Percentiles rank a stretch among this genome's conserved stretches.
Evolutionary conservation across 2,797 vertebrate genomes (phyloP).

Genomic region (Arrhamphus sclerolepis): DNA sequence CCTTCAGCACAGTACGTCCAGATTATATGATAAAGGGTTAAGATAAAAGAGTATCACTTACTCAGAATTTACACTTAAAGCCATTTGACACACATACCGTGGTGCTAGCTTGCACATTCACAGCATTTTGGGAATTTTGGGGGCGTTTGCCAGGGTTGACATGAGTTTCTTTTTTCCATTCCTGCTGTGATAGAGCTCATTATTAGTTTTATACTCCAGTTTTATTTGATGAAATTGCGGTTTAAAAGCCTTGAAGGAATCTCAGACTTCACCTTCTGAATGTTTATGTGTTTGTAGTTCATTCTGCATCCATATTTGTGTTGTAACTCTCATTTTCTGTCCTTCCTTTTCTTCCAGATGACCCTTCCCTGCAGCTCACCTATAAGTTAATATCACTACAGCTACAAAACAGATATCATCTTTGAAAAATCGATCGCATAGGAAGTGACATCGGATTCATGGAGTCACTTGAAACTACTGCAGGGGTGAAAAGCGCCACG

Average conservation of each 20-base stretch:
- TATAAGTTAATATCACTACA: conserved; percentile 82
- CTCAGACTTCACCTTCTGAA: conserved; percentile 20
- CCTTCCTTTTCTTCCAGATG: conserved; percentile 71
- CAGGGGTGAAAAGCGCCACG: conserved; percentile 88
- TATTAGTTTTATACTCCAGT: conserved; percentile 55
- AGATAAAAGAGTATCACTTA: conserved; percentile 3
- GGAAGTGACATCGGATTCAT: conserved; percentile 84
- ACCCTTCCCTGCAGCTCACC: conserved; percentile 78
- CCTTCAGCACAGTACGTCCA: no score
- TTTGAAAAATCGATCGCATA: conserved; percentile 67
- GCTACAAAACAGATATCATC: conserved; percentile 83
- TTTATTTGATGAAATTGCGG: conserved; percentile 57
- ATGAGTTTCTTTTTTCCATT: conserved; percentile 59
- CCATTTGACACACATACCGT: conserved; percentile 3
- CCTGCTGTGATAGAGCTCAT: conserved; percentile 65
- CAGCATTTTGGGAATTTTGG: conserved; percentile 31
- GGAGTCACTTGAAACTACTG: conserved; percentile 91
- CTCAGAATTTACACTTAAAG: conserved; percentile 9
- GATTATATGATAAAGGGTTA: no score
- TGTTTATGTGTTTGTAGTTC: conserved; percentile 12
- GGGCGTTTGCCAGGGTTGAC: conserved; percentile 46
- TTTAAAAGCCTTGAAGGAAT: conserved; percentile 38
- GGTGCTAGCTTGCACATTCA: conserved; percentile 8
- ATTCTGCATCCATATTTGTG: conserved; percentile 1
- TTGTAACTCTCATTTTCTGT: conserved; percentile 35